Evolutionary conservation across 2,888 invertebrate species (phyloP).

Genomic region (Unio delphinus): DNA sequence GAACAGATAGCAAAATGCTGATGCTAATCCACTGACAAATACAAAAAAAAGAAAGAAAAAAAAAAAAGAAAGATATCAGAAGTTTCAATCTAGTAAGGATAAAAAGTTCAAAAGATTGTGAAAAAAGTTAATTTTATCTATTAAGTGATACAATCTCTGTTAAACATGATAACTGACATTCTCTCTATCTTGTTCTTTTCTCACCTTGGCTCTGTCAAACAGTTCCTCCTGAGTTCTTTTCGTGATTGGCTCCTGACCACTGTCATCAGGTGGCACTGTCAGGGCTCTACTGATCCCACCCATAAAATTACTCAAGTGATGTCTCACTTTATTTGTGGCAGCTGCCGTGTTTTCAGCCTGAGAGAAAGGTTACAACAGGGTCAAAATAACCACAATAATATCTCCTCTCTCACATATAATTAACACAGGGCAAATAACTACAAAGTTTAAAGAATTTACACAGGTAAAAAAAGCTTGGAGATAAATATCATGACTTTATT

Average conservation of each 20-base stretch:
- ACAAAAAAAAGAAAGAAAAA: too few relatives aligned
- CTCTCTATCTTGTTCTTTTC: neutral
- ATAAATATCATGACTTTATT: too few relatives aligned
- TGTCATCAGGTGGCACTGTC: conserved; percentile 64
- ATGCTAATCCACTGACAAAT: too few relatives aligned
- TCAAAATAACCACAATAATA: neutral
- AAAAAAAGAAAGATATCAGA: too few relatives aligned
- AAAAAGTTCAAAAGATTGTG: too few relatives aligned
- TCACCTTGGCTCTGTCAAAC: conserved; percentile 67
- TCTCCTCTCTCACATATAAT: neutral
- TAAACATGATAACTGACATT: neutral
- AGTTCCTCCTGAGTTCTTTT: conserved; percentile 30
- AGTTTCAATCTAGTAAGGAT: too few relatives aligned
- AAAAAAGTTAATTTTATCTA: too few relatives aligned
- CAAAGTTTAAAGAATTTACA: neutral
- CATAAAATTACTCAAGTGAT: conserved; percentile 61
- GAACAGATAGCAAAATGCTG: too few relatives aligned
- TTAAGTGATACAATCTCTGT: neutral
- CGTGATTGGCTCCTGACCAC: conserved; percentile 14
- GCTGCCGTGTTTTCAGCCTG: conserved; percentile 45
- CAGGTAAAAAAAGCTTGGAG: too few relatives aligned
- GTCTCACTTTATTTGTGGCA: conserved; percentile 58
- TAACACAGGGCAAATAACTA: neutral
- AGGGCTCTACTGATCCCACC: conserved; percentile 64
- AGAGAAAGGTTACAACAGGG: conserved; percentile 7